These are phyloP conservation scores for Chrysogorgia sp. DNA, from an alignment of 92 coral and sea anemone species.

Conservation along the genomic window DNA sequence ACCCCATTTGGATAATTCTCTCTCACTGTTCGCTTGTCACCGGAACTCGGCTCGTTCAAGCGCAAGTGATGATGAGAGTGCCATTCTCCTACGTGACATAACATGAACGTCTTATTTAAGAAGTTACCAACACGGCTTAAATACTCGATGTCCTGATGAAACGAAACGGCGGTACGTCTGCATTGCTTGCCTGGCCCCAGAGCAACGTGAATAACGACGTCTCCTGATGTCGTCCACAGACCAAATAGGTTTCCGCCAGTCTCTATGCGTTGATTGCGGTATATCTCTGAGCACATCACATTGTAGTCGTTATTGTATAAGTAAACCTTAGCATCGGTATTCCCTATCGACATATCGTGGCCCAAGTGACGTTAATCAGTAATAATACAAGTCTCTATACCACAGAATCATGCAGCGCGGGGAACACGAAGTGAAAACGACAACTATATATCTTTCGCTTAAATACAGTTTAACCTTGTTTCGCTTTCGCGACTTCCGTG, in stretches of 20 bases:
- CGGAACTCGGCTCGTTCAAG: constrained; percentile 71
- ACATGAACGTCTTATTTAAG: constrained; percentile 66
- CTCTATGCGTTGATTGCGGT: constrained; percentile 28
- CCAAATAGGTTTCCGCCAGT: constrained; percentile 81
- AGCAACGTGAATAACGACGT: constrained; percentile 66
- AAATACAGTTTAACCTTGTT: background rate
- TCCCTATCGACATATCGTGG: background rate
- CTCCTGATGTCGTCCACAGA: constrained; percentile 72
- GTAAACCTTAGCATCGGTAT: constrained; percentile 9
- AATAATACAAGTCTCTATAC: background rate
- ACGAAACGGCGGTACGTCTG: constrained; percentile 61
- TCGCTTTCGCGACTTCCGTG: background rate
- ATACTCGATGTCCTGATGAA: constrained; percentile 78
- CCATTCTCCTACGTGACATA: constrained; percentile 95
- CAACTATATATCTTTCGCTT: background rate
- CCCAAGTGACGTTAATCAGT: background rate
- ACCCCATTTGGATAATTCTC: constrained; percentile 73
- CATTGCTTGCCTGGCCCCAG: constrained; percentile 86
- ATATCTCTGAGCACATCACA: constrained; percentile 44
- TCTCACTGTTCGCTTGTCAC: constrained; percentile 69
- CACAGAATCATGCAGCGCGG: background rate
- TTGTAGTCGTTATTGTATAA: constrained; percentile 64
- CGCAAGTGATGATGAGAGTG: constrained; percentile 81
- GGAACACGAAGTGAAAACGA: background rate
- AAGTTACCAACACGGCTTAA: constrained; percentile 69